Evolutionary conservation across 2,888 invertebrate species (phyloP).

Genomic region (Elegia similella): DNA sequence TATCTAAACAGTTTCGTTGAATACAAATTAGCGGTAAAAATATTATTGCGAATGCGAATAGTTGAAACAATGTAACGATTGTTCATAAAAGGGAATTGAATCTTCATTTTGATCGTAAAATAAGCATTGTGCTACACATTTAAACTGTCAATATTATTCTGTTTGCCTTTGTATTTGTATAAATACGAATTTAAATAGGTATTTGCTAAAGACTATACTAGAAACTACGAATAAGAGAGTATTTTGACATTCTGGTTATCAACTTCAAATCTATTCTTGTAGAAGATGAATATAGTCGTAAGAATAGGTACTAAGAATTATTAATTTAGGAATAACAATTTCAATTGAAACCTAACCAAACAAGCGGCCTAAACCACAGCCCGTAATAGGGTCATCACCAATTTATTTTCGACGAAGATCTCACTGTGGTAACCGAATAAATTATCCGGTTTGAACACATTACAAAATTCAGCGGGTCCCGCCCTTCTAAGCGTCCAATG

Average conservation of each 20-base stretch:
- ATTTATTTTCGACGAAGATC: constrained; percentile 8
- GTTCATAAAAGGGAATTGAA: not conserved
- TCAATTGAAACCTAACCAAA: not conserved
- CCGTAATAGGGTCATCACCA: constrained; percentile 4
- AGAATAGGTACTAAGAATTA: too few species aligned
- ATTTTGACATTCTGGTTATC: too few species aligned
- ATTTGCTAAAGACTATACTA: not conserved
- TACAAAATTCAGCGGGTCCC: not conserved
- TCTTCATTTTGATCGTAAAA: not conserved
- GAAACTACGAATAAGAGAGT: too few species aligned
- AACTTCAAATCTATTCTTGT: too few species aligned
- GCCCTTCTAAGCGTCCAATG: not conserved
- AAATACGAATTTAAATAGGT: not conserved
- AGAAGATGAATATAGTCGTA: not conserved
- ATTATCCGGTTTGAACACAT: not conserved
- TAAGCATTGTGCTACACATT: not conserved
- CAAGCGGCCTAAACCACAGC: not conserved
- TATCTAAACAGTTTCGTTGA: not conserved
- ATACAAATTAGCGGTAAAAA: constrained; percentile 8
- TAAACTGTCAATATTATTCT: not conserved
- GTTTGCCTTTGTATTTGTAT: not conserved
- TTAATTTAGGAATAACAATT: not conserved
- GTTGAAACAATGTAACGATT: not conserved
- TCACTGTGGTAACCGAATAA: not conserved
- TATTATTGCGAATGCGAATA: not conserved